Evolutionary conservation across 2,797 vertebrate genomes (phyloP).

Genomic region (Sebastes reedi): DNA sequence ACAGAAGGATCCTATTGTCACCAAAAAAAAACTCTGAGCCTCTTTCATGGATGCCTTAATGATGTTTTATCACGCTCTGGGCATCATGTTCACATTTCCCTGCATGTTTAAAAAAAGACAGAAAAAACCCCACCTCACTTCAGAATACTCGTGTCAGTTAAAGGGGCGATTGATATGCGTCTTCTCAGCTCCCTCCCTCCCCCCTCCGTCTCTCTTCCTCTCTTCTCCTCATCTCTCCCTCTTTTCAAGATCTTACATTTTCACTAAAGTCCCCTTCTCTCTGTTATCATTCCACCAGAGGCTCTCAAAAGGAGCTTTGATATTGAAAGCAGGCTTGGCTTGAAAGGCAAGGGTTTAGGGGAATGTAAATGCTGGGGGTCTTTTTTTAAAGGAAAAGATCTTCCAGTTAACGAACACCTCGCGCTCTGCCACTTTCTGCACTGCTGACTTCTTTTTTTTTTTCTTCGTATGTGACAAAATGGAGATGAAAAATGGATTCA

Average conservation of each 20-base stretch:
- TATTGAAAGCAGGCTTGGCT: constrained; percentile 83
- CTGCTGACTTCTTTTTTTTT: constrained; percentile 21
- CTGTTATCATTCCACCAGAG: constrained; percentile 81
- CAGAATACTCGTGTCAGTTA: constrained; percentile 76
- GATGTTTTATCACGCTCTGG: constrained; percentile 68
- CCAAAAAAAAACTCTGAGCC: constrained; percentile 34
- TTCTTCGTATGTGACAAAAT: constrained; percentile 51
- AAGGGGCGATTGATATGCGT: constrained; percentile 74
- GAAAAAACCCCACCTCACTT: constrained; percentile 38
- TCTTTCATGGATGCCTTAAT: constrained; percentile 71
- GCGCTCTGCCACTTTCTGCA: constrained; percentile 40
- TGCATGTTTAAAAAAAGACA: constrained; percentile 54
- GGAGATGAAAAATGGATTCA: constrained; percentile 48
- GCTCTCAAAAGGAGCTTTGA: constrained; percentile 82
- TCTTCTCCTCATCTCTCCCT: constrained; percentile 56
- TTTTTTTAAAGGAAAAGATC: constrained; percentile 75
- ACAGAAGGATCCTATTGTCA: constrained; percentile 62
- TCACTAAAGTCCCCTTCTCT: constrained; percentile 80
- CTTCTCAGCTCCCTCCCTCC: constrained; percentile 37
- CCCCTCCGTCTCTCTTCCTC: constrained; percentile 46
- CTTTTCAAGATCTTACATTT: constrained; percentile 80
- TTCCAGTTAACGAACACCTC: constrained; percentile 78
- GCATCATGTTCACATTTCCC: constrained; percentile 66
- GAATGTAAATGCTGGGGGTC: constrained; percentile 80
- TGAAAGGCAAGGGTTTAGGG: constrained; percentile 79